Percentiles rank a stretch among this genome's conserved stretches.
phyloP scores from a whole-genome alignment of 2,888 invertebrate species.

The Lasioglossum zephyrum region DNA sequence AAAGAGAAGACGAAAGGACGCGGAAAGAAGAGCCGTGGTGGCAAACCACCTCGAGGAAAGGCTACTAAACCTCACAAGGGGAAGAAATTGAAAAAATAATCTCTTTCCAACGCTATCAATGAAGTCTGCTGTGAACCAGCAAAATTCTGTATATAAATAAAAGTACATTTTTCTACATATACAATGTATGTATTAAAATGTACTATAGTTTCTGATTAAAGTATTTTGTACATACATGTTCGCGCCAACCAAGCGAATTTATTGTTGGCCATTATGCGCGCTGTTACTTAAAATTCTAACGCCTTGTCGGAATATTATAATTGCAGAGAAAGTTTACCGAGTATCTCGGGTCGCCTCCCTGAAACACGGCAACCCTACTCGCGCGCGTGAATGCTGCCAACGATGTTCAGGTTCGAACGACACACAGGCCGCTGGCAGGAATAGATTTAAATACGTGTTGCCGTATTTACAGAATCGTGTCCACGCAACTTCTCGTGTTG shows the following conservation, averaged over 20 bases:
- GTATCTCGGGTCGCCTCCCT: background rate
- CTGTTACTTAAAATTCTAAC: background rate
- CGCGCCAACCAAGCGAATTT: background rate
- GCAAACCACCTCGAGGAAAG: slow-evolving; percentile 75
- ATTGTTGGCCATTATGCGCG: too few species aligned
- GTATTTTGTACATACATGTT: slow-evolving; percentile 50
- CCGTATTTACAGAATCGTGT: background rate
- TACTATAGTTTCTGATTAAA: slow-evolving; percentile 27
- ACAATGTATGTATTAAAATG: slow-evolving; percentile 24
- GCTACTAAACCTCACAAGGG: slow-evolving; percentile 61
- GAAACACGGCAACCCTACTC: background rate
- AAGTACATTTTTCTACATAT: slow-evolving; percentile 43
- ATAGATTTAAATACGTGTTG: too few species aligned
- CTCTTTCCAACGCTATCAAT: background rate
- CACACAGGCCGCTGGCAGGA: background rate
- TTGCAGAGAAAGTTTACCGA: background rate
- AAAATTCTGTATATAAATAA: slow-evolving; percentile 5
- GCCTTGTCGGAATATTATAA: background rate
- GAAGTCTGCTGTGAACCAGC: background rate
- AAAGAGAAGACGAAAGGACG: slow-evolving; percentile 86
- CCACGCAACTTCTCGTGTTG: background rate
- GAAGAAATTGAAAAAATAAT: slow-evolving; percentile 56
- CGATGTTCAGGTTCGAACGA: background rate
- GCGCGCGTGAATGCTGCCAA: background rate
- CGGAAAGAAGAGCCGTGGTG: slow-evolving; percentile 81